Base-by-base conservation (phyloP, 2,113 vertebrate genomes). In the Dicerorhinus sumatrensis region DNA sequence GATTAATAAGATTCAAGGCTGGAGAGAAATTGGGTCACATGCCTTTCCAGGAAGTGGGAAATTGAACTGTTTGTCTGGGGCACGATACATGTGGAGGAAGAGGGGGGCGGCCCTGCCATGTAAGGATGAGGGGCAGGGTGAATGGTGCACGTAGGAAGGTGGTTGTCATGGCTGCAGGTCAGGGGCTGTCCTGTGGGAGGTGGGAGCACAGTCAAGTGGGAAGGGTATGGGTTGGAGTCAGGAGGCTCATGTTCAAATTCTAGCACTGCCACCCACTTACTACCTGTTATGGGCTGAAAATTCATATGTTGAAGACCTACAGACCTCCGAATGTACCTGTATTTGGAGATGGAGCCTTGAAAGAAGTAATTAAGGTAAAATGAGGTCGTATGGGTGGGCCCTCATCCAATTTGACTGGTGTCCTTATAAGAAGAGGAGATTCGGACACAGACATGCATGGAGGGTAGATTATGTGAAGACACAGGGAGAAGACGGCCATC, bases 11-110 rank as follows among this genome's bases (percentile, higher is more conserved):
- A 97, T 96, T 94, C 77, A 69, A 87, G 54, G 33, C 69, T 82
- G 48, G 85, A 89, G 77, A 96, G 94, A 98, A 97, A 97, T 7
- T 81, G 62, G 83, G 62, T 96, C 80, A 87, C 80, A 51, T 12
- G 31, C 18, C 1, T 4, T 77, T 12, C 76, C 5, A 54, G 90
- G 67, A 96, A 93, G 31, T 62, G 31, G 75, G 90, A 93, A 91
- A 63, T 54, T 4, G 17, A 39, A 20, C 48, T 77, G 17, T 82
- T 39, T 72, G 76, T 8, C 75, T 94, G 13, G 13, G 56, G 33
- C 36, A 39, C 0, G 25, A 36, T 62, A 76, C 56, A 25, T 54
- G 31, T 18, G 21, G 36, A 76, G 46, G 69, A 79, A 25, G 12
- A 8, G 33, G 73, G 17, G 23, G 42, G 36, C 21, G 0, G 18